A percentile compares a stretch with the other conserved stretches of the same genome.
phyloP scores from a whole-genome alignment of 2,113 vertebrate genomes.

The Psettodes erumei region DNA sequence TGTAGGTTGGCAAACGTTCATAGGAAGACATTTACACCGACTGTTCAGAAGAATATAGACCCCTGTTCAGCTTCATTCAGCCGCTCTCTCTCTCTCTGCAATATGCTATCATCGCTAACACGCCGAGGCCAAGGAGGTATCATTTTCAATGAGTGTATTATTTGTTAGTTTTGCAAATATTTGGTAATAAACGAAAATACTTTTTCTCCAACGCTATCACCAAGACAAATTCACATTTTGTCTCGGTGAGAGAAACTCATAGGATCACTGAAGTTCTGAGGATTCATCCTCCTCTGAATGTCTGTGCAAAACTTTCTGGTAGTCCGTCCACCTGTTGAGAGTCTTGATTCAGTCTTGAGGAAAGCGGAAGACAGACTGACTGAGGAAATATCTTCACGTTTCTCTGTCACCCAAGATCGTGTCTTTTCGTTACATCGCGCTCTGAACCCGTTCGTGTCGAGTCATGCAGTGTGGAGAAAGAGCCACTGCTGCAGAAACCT shows the following conservation, averaged over 20 bases:
- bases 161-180: neutral
- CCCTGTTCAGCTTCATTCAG: neutral
- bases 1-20: conserved; percentile 1
- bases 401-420: conserved; percentile 8
- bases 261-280: neutral
- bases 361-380: neutral
- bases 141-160: too few relatives aligned
- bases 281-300: neutral
- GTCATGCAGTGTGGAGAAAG: conserved; percentile 36
- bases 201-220: too few relatives aligned
- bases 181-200: neutral
- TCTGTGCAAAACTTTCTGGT: neutral
- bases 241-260: neutral
- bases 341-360: neutral
- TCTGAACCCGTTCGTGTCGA: conserved; percentile 16
- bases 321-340: neutral
- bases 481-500: conserved; percentile 9
- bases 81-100: neutral
- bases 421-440: conserved; percentile 27
- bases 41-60: neutral
- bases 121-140: neutral
- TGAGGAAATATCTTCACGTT: too few relatives aligned
- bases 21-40: conserved; percentile 6
- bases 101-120: neutral
- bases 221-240: neutral